Evolutionary conservation across 2,113 vertebrate species (phyloP), one percentile per base, ranked within the genome.

Genomic region (Sinocyclocheilus maitianheensis): DNA sequence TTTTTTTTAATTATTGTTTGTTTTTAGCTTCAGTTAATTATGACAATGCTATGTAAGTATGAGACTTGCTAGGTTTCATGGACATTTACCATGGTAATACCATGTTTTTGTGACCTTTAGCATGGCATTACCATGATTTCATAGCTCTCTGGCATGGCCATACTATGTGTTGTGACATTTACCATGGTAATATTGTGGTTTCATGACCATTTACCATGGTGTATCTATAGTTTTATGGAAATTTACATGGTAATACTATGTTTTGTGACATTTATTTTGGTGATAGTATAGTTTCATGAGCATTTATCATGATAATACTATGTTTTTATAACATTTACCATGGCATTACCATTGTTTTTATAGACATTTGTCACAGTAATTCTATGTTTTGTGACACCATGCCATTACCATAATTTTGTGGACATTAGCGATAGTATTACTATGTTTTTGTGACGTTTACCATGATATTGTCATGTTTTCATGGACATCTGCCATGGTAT

Each of bases 121-220:
- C 22, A 46, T 74, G 10, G 20, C 2, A 22, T 72, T 43, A 22
- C 11, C 10, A 43, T 74, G 2, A 20, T 5, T 74, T n/a, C 34
- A 37, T 9, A 34, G 67, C 18, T 58, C 18, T 65, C 3, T 26
- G 62, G 10, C 60, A 63, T 63, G 60, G 20, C 4, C 9, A 24
- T 65, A 65, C n/a, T 65, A 65, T 65, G 10, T 65, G 22, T n/a
- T 65, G 62, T 65, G 3, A 74, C 71, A 74, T 46, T 74, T n/a
- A 2, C 67, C 5, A 71, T 37, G 3, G 67, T 40, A 20, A 40
- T 40, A 71, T 20, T 3, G 16, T 71, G 67, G 24, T 67, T 30
- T 67, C 24, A 30, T 30, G 0, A 14, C 0, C 63, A 67, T 67
- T 67, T 46, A 46, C 51, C 51, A 53, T 16, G 51, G 51, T 51